Base-by-base conservation (phyloP, 2,888 invertebrate species). In the Acholoe squamosa region DNA sequence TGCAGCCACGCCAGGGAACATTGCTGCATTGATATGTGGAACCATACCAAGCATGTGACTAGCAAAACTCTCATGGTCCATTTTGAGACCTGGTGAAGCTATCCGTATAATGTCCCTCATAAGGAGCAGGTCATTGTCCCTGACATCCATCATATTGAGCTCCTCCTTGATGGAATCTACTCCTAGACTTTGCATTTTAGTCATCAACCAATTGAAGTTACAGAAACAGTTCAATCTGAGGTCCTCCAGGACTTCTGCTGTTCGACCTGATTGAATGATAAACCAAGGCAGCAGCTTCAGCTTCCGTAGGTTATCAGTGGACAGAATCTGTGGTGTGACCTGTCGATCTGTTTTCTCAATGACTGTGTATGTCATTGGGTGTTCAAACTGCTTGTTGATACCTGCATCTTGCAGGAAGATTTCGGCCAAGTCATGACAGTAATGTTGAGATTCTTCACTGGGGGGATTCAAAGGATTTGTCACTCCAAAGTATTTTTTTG, bases 261-360 rank as follows among this genome's bases (percentile, higher is more conserved):
- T 77, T 16, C 54, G 54, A 0, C 90, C 90, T 12, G 90, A 90
- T 16, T 91, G 52, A 33, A 28, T 71, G 51, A 91, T 84, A 22
- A 91, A 71, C 33, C 33, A 43, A 19, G 91, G 90, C 56, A 91
- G 56, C 22, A 91, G 25, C n/a, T 89, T 67, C 3, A 91, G 84
- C 90, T 91, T 91, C 16, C 91, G 84, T 16, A 91, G 33, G 51
- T 91, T 91, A 43, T 19, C 52, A 10, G 52, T 34, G 61, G 67
- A 25, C 31, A 90, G 80, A 25, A 56, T 52, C 67, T 91, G 91
- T 19, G 91, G 91, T 25, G 84, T 91, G 22, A 91, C 89, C 19
- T 71, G 43, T 28, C 91, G 76, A 52, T 91, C 90, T 25, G 56
- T 52, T 14, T 76, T 61, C 34, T 91, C 91, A 12, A 89, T 90